Evolutionary conservation across 2,888 invertebrate species (phyloP).

Genomic region (Ellobium chinense): DNA sequence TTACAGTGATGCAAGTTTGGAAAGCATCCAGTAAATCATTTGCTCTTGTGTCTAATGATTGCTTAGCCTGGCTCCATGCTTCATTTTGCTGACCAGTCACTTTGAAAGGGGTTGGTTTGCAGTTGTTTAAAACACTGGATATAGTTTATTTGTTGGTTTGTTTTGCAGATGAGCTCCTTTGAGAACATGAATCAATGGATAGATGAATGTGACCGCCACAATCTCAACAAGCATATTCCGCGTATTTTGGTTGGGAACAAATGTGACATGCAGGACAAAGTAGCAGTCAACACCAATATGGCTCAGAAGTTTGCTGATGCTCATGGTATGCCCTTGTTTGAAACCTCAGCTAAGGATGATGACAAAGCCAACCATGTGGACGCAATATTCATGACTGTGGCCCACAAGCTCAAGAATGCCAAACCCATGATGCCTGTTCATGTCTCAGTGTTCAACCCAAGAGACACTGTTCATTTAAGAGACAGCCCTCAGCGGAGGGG

Average conservation of each 20-base stretch:
- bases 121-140: not conserved
- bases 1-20: too few relatives aligned
- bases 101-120: too few relatives aligned
- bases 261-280: constrained; percentile 83
- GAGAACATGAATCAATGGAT: constrained; percentile 87
- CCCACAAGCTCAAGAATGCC: constrained; percentile 86
- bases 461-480: constrained; percentile 60
- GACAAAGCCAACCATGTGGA: constrained; percentile 88
- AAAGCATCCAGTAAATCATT: too few relatives aligned
- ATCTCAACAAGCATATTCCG: constrained; percentile 83
- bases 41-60: too few relatives aligned
- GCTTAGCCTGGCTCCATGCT: too few relatives aligned
- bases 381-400: constrained; percentile 89
- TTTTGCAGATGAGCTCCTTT: constrained; percentile 82
- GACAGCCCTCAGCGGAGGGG: constrained; percentile 62
- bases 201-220: constrained; percentile 86
- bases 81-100: too few relatives aligned
- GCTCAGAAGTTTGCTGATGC: constrained; percentile 83
- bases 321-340: constrained; percentile 87
- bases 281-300: constrained; percentile 85
- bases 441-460: constrained; percentile 53
- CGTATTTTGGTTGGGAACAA: constrained; percentile 90
- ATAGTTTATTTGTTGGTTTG: not conserved
- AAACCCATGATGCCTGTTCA: constrained; percentile 82
- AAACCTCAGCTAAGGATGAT: constrained; percentile 89